Evolutionary conservation across 2,888 invertebrate genomes (phyloP).

Genomic region (Saturnia japonica): DNA sequence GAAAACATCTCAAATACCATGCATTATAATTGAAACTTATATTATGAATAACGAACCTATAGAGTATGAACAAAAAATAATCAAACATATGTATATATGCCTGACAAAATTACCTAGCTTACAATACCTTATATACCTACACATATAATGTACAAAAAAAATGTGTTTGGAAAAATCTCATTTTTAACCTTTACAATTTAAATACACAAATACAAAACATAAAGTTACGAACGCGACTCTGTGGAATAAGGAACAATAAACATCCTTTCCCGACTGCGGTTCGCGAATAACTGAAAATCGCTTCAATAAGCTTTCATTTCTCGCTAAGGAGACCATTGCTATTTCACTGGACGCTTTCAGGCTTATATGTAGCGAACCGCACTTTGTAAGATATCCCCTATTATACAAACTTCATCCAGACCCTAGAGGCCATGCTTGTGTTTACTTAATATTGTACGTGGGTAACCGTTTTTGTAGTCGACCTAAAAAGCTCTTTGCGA

Average conservation of each 20-base stretch:
- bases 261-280: constrained; percentile 51
- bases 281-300: constrained; percentile 61
- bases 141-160: not conserved
- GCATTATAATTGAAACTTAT: not conserved
- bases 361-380: constrained; percentile 14
- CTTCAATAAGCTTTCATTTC: constrained; percentile 40
- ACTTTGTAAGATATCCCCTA: constrained; percentile 13
- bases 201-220: constrained; percentile 41
- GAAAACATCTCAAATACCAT: not conserved
- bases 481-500: constrained; percentile 5
- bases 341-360: constrained; percentile 34
- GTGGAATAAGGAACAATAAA: constrained; percentile 33
- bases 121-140: no score
- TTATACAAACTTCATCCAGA: constrained; percentile 14
- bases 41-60: not conserved
- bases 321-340: constrained; percentile 32
- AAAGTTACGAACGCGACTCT: constrained; percentile 41
- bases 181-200: constrained; percentile 7
- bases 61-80: not conserved
- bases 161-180: not conserved
- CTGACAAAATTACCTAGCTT: constrained; percentile 6
- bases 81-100: not conserved
- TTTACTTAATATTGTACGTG: not conserved
- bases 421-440: not conserved
- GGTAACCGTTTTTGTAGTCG: not conserved